Evolutionary conservation across 2,113 vertebrate species (phyloP), one percentile per base, ranked within the genome.

Genomic region (Todiramphus chloris): DNA sequence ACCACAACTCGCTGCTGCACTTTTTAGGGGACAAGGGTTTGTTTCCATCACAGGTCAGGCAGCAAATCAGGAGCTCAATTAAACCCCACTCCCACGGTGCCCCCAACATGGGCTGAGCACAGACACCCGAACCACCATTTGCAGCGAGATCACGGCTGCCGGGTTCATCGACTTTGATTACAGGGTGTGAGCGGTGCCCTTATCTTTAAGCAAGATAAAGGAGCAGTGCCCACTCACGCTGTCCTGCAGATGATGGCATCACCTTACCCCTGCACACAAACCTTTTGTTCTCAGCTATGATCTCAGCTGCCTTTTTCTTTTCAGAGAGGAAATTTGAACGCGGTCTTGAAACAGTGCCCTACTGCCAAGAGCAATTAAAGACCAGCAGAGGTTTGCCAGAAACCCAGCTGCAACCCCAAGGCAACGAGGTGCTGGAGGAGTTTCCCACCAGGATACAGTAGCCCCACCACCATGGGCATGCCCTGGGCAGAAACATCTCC

Each of bases 1-100:
- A 20, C 1, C 1, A 30, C 27, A 51, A 25, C 18, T 21, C 4
- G 27, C 59, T n/a, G 0, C 1, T 4, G 24, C n/a, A 0, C 15
- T 8, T 25, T 28, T 5, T 5, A 21, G 30, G 51, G 41, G 17
- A 21, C 3, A 50, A 11, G 27, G 24, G 35, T 9, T 70, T 27
- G 2, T 31, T 15, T 9, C 5, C 41, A 18, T 8, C 64, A 6
- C 25, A 7, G 11, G 11, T 15, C 16, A 33, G 37, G 17, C 18
- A 33, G 62, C 18, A 24, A 27, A 23, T 10, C 9, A 3, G 37
- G 0, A 20, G n/a, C 41, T 56, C 64, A 8, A 3, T 9, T 33
- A 20, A 62, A 25, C 46, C 63, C 62, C 5, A 3, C 21, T 74
- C 44, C 59, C 58, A 20, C 4, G 0, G 48, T 12, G 41, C 16